Base-by-base conservation (phyloP, 2,888 invertebrate genomes). In the Pterostichus madidus region DNA sequence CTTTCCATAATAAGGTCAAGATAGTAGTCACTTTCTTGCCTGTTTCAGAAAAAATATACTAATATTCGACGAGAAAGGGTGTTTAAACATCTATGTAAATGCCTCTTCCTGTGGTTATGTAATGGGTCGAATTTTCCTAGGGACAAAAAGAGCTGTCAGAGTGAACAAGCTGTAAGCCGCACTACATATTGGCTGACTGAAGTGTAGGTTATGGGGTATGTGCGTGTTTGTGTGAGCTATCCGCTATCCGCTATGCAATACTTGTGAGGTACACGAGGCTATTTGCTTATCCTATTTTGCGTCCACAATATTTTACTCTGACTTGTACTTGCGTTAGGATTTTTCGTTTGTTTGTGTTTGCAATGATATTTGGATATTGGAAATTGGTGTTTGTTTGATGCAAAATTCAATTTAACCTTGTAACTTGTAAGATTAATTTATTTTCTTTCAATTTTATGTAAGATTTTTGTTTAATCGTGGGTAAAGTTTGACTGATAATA, bases 251-350 rank as follows among this genome's bases (percentile, higher is more conserved):
- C 8, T 11, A n/a, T 49, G 49, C 49, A 6, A 2, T 13, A 49
- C 49, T 49, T n/a, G 5, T 49, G 49, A 1, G 13, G 11, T 13
- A 13, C 56, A 17, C 24, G 10, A n/a, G 64, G 64, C 64, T 64
- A 64, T 64, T 64, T 64, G 64, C 64, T 64, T 64, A 64, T 64
- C 35, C 64, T 64, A 35, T 64, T 64, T 64, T 8, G 32, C 32
- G 64, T 32, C 64, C 64, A 35, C 35, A 64, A 32, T 5, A 35
- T 35, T 64, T 64, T 64, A 32, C 64, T 64, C n/a, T 10, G 39
- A n/a, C 49, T 49, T 49, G 49, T 49, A 49, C 49, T 39, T 49
- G 10, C 49, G 49, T n/a, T 5, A 49, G 49, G 49, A 49, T 11
- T 49, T 49, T 49, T 49, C 13, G 10, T 2, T 49, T 49, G 49